Conservation (phyloP, 2,888 invertebrate species). For the Osedax frankpressi region DNA sequence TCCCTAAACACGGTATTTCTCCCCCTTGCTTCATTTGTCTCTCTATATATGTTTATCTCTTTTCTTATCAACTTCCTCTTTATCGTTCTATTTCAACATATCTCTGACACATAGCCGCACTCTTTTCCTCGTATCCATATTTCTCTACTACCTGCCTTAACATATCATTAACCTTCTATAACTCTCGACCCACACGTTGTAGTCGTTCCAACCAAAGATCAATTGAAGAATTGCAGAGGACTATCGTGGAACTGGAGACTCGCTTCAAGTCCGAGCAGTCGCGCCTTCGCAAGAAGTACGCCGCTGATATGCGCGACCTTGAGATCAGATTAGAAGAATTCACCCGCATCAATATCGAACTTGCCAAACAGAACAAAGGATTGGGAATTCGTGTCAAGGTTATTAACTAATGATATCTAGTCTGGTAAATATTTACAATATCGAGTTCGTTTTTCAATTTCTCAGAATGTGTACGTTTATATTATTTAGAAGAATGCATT, state of each 20-base stretch:
- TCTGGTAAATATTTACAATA: too few species aligned
- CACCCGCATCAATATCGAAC: constrained; percentile 40
- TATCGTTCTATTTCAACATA: neutral
- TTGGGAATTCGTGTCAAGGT: constrained; percentile 77
- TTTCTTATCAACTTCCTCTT: neutral
- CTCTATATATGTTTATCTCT: too few species aligned
- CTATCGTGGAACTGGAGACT: constrained; percentile 44
- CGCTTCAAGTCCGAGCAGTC: constrained; percentile 45
- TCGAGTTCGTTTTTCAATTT: too few species aligned
- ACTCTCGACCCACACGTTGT: constrained; percentile 17
- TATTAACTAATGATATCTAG: too few species aligned
- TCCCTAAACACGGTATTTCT: too few species aligned
- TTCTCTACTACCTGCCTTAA: neutral
- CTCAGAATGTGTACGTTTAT: too few species aligned
- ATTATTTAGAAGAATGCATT: too few species aligned
- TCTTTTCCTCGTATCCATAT: constrained; percentile 2
- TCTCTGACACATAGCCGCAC: neutral
- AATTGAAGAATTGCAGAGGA: constrained; percentile 45
- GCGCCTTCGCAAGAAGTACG: constrained; percentile 45
- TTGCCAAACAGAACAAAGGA: constrained; percentile 95
- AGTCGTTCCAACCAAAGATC: constrained; percentile 45
- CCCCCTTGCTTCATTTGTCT: too few species aligned
- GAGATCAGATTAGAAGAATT: constrained; percentile 33
- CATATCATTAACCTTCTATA: neutral
- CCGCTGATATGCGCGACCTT: constrained; percentile 33